Evolutionary conservation across 2,113 vertebrate species (phyloP).

Genomic region (Pachypanchax playfairii): DNA sequence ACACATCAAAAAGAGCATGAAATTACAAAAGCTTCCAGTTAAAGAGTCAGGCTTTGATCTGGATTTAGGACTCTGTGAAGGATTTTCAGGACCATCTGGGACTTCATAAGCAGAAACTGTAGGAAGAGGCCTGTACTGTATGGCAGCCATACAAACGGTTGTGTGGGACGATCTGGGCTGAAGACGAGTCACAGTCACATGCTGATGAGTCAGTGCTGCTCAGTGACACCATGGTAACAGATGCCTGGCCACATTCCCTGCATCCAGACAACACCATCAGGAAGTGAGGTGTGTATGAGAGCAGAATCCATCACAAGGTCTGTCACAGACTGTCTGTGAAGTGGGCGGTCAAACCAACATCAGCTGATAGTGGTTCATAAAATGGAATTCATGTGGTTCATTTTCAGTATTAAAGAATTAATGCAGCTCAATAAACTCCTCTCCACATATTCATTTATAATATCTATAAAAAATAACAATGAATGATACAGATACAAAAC

Average conservation of each 20-base stretch:
- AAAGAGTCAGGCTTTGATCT: background rate
- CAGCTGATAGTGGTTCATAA: background rate
- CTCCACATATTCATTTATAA: too few relatives aligned
- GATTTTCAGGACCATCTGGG: background rate
- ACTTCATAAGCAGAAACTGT: background rate
- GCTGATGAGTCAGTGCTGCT: conserved; percentile 20
- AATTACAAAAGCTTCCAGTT: conserved; percentile 25
- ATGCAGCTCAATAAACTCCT: background rate
- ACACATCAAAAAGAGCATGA: background rate
- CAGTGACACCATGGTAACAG: conserved; percentile 32
- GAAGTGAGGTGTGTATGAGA: background rate
- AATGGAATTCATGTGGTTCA: background rate
- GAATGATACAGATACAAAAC: too few relatives aligned
- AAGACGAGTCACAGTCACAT: background rate
- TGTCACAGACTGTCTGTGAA: background rate
- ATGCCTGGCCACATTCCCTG: background rate
- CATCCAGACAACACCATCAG: background rate
- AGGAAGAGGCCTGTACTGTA: background rate
- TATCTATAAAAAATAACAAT: too few relatives aligned
- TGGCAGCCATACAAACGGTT: background rate
- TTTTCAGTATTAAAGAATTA: background rate
- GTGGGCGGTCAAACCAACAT: background rate
- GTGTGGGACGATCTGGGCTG: conserved; percentile 9
- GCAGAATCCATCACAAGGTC: background rate
- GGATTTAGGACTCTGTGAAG: background rate